Evolutionary conservation across 2,888 invertebrate species (phyloP), one percentile per base, ranked within the genome.

Genomic region (Drosophila incognita): DNA sequence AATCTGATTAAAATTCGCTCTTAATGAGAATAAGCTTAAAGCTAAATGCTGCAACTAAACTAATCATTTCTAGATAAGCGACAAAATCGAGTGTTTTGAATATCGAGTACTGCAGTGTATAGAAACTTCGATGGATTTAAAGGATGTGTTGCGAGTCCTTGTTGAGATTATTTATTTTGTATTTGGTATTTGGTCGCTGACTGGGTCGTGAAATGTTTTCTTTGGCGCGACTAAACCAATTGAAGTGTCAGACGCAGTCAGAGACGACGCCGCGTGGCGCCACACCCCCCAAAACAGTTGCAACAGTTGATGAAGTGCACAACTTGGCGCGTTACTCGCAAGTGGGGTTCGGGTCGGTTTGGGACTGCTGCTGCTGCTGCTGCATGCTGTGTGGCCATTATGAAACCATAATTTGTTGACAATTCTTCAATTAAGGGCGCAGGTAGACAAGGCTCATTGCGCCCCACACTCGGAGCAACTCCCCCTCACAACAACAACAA

Each of bases 301-400:
- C 84, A 84, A 85, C 84, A 85, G 78, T 84, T 82, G 80, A 73
- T 74, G 71, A 85, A 82, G 85, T 85, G 85, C 85, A 87, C 87
- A 85, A 84, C 83, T 70, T 69, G 62, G 46, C 57, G 27, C 54
- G 52, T 35, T 58, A 7, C 36, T 15, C 40, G 49, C 18, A 7
- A 7, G 54, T 40, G 57, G 18, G 31, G 6, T 8, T 21, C 24
- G 36, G 33, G 24, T 31, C 1, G 51, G 48, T 35, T 21, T 46
- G 40, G 62, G 46, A 53, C 31, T 35, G 36, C 13, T 65, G 24
- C 21, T 29, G 27, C 15, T 51, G 35, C 31, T 38, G 54, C 29
- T 49, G 69, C 67, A 61, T 70, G 77, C 75, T 59, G 74, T 57
- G 71, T 68, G 70, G 36, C 64, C 83, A 81, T 85, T 85, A 82